Base-by-base conservation (phyloP, 2,888 invertebrate species). In the Isoperla grammatica region DNA sequence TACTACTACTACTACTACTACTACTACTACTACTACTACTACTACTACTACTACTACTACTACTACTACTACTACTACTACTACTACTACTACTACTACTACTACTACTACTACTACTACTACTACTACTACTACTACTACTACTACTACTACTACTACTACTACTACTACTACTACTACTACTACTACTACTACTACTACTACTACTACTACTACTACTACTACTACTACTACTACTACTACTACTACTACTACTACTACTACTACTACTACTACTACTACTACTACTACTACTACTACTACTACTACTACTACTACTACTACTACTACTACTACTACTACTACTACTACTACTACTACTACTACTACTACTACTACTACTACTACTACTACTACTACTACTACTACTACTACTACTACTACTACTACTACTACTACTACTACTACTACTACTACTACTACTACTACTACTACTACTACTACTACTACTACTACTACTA, bases 101-200 rank as follows among this genome's bases (percentile, higher is more conserved):
- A 48, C 48, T 48, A 48, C 48, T 48, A 48, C 48, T 48, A 48
- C 19, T 48, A 48, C 48, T 48, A 48, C 48, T 48, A 48, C 48
- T 48, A 48, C 48, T 48, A 48, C 48, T 48, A 48, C 48, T 48
- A 48, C 48, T 48, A 48, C 19, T 48, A 48, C 48, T 48, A 48
- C 48, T 48, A 48, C 48, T 48, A 48, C 19, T 48, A 48, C 48
- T 48, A 48, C 48, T 48, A 48, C 48, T 48, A 48, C 19, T 48
- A 48, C 48, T 48, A 48, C 48, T 48, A 48, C 48, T 48, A 48
- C 48, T 48, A 48, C 48, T 48, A 48, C 48, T 48, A 48, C 48
- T 48, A 48, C 19, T 48, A 48, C 48, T 48, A 48, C 48, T 48
- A 48, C 48, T 48, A 48, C 19, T 48, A 48, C 48, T 48, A 48